Conservation (phyloP, 2,797 vertebrate genomes). For the Alcedo atthis region DNA sequence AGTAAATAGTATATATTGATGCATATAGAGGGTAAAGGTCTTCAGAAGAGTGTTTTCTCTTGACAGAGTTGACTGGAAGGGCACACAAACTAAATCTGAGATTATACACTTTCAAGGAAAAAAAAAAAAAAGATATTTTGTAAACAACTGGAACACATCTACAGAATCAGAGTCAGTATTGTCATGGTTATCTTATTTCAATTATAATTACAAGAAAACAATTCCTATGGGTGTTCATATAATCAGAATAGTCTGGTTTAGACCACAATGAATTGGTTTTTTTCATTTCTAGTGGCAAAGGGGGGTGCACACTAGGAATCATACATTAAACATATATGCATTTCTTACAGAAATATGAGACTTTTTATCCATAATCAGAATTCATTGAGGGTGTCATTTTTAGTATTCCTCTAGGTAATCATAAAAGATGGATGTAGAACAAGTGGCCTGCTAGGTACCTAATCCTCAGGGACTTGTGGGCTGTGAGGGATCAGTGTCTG, state of each 20-base stretch:
- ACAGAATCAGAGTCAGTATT: not conserved
- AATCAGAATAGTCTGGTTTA: not conserved
- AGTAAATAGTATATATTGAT: not conserved
- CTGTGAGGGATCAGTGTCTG: not conserved
- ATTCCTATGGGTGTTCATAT: not conserved
- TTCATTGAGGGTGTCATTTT: not conserved
- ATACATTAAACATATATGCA: not conserved
- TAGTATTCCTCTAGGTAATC: not conserved
- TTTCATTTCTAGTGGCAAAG: not conserved
- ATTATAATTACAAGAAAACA: not conserved
- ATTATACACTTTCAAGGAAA: not conserved
- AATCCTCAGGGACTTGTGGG: not conserved
- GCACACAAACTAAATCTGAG: not conserved
- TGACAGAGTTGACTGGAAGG: not conserved
- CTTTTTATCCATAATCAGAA: not conserved
- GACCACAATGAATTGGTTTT: not conserved
- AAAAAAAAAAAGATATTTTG: not conserved
- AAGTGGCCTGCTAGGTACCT: not conserved
- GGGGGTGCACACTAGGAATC: not conserved
- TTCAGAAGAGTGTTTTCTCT: not conserved
- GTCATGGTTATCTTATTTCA: not conserved
- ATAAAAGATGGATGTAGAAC: not conserved
- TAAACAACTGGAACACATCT: not conserved
- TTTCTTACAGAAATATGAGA: not conserved
- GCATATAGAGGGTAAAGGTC: not conserved